Conservation (phyloP, 2,888 invertebrate species). For the Ophion ellenae region DNA sequence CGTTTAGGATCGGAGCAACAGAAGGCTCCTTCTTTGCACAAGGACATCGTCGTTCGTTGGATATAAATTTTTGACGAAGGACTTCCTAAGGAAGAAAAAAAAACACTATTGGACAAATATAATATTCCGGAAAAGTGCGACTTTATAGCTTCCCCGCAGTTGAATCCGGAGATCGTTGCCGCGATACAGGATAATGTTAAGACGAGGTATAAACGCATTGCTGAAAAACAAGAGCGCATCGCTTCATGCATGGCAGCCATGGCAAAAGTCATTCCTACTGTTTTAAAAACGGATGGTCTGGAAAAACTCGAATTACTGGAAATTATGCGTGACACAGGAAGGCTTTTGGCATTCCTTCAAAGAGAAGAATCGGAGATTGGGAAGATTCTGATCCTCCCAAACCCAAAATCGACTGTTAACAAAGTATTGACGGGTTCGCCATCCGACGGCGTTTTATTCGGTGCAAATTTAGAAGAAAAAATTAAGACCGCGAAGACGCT, state of each 20-base stretch:
- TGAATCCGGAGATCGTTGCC: conserved; percentile 52
- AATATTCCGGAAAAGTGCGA: conserved; percentile 49
- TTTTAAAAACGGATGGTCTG: conserved; percentile 24
- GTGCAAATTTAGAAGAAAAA: conserved; percentile 35
- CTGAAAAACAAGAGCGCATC: conserved; percentile 53
- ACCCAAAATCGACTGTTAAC: conserved; percentile 22
- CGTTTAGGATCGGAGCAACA: too few relatives aligned
- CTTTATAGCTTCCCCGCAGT: conserved; percentile 46
- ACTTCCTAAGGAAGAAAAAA: conserved; percentile 40
- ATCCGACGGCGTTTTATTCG: conserved; percentile 62
- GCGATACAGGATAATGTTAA: conserved; percentile 42
- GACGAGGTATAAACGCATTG: conserved; percentile 53
- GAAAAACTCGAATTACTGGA: conserved; percentile 44
- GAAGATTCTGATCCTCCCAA: conserved; percentile 11
- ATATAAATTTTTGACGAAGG: conserved; percentile 50
- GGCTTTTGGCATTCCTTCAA: conserved; percentile 61
- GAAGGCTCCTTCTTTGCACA: conserved; percentile 25
- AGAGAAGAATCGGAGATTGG: conserved; percentile 57
- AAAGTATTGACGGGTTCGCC: conserved; percentile 21
- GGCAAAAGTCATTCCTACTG: conserved; percentile 48
- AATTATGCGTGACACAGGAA: conserved; percentile 54
- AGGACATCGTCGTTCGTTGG: conserved; percentile 51
- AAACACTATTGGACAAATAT: conserved; percentile 51
- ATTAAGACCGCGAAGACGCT: conserved; percentile 49
- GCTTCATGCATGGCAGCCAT: conserved; percentile 54